phyloP scores from a whole-genome alignment of 1,140 invertebrate species.

The Pararge aegeria region DNA sequence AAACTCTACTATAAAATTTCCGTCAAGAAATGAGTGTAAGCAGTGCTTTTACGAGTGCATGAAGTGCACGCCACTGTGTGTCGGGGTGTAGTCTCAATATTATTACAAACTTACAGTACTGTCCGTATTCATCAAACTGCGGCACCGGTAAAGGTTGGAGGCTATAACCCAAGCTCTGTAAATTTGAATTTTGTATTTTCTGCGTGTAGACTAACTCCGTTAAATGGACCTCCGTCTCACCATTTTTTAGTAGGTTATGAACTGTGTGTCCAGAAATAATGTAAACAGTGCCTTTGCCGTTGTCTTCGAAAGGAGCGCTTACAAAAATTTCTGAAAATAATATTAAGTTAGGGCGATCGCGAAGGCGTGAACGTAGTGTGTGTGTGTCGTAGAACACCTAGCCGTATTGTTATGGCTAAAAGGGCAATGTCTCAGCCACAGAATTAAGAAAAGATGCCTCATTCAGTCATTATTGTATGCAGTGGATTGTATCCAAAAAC shows the following conservation, averaged over 20 bases:
- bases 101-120: slow-evolving; percentile 36
- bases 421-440: too few species aligned
- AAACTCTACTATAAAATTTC: too few species aligned
- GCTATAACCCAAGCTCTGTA: slow-evolving; percentile 44
- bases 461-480: too few species aligned
- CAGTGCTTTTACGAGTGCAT: too few species aligned
- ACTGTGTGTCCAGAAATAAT: slow-evolving; percentile 46
- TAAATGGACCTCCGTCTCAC: slow-evolving; percentile 6
- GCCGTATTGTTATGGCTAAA: too few species aligned
- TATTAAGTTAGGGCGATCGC: not conserved
- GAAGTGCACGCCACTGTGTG: too few species aligned
- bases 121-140: slow-evolving; percentile 40
- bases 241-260: slow-evolving; percentile 2
- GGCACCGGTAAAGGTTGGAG: slow-evolving; percentile 35
- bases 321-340: slow-evolving; percentile 52
- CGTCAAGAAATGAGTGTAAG: too few species aligned
- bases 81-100: too few species aligned
- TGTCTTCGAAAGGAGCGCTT: slow-evolving; percentile 53
- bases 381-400: too few species aligned
- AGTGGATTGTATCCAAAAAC: too few species aligned
- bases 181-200: slow-evolving; percentile 28
- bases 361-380: too few species aligned
- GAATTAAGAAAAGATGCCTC: too few species aligned
- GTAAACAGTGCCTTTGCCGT: slow-evolving; percentile 44
- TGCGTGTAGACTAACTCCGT: slow-evolving; percentile 39